phyloP scores from a whole-genome alignment of 2,113 vertebrate genomes.

The Mastomys coucha region DNA sequence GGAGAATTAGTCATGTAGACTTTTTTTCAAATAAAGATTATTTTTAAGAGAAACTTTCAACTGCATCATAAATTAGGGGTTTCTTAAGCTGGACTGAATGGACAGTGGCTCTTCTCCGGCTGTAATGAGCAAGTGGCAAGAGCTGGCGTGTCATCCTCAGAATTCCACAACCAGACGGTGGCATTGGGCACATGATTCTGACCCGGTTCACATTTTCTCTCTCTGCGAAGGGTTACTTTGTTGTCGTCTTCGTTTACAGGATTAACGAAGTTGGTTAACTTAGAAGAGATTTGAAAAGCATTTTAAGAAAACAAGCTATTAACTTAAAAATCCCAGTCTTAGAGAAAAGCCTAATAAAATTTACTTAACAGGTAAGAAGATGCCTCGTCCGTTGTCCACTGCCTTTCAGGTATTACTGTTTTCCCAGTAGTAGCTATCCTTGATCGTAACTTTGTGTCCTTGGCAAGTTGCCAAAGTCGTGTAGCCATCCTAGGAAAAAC shows the following conservation, averaged over 20 bases:
- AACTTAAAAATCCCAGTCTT: constrained; percentile 1
- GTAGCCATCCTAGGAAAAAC: constrained; percentile 45
- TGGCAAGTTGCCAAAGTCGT: constrained; percentile 10
- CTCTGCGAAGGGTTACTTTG: not conserved
- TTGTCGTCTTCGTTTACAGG: not conserved
- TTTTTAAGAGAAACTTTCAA: constrained; percentile 65
- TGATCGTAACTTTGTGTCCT: not conserved
- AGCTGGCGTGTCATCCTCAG: not conserved
- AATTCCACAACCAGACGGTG: constrained; percentile 28
- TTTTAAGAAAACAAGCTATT: not conserved
- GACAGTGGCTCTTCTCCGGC: not conserved
- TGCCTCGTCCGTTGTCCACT: not conserved
- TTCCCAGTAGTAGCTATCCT: not conserved
- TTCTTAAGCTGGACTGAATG: constrained; percentile 36
- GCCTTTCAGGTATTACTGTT: constrained; percentile 3
- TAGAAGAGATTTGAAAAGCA: constrained; percentile 24
- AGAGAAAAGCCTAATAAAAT: not conserved
- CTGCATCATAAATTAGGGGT: constrained; percentile 27
- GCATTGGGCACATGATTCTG: not conserved
- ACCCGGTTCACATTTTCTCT: not conserved
- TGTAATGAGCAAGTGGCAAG: not conserved
- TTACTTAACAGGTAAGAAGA: constrained; percentile 22
- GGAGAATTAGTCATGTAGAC: constrained; percentile 71
- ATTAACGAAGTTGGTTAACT: constrained; percentile 2
- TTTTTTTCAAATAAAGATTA: constrained; percentile 30